Evolutionary conservation across 2,797 vertebrate species (phyloP).

Genomic region (Decapterus maruadsi): DNA sequence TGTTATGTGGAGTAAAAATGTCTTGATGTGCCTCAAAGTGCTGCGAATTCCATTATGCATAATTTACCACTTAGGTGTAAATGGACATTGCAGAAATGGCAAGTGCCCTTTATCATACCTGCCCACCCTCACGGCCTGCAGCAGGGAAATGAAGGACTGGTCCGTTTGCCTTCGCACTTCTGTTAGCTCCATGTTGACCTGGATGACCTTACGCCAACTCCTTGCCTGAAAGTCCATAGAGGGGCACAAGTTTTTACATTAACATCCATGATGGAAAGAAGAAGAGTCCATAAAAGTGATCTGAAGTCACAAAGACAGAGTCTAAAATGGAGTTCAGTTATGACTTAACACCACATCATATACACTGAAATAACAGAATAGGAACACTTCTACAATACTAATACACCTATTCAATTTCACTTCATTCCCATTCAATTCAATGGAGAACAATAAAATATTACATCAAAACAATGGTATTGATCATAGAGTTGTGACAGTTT

Average conservation of each 20-base stretch:
- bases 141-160: slow-evolving; percentile 91
- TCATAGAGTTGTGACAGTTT: not conserved
- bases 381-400: not conserved
- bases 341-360: not conserved
- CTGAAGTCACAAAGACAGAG: not conserved
- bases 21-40: not conserved
- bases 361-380: not conserved
- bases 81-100: not conserved
- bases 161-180: slow-evolving; percentile 95
- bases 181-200: slow-evolving; percentile 94
- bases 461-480: not conserved
- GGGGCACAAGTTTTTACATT: not conserved
- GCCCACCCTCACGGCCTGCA: slow-evolving; percentile 93
- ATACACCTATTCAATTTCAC: too few relatives aligned
- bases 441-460: not conserved
- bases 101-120: slow-evolving; percentile 80
- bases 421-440: not conserved
- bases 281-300: not conserved
- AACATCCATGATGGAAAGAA: slow-evolving; percentile 7
- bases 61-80: not conserved
- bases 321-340: not conserved
- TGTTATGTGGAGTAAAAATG: not conserved
- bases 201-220: slow-evolving; percentile 94
- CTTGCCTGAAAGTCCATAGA: slow-evolving; percentile 85
- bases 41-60: not conserved